A percentile compares a stretch with the other conserved stretches of the same genome.
These are phyloP conservation scores for Thalassaphorura encarpata DNA, from an alignment of 1,140 invertebrate genomes.

Conservation along the genomic window DNA sequence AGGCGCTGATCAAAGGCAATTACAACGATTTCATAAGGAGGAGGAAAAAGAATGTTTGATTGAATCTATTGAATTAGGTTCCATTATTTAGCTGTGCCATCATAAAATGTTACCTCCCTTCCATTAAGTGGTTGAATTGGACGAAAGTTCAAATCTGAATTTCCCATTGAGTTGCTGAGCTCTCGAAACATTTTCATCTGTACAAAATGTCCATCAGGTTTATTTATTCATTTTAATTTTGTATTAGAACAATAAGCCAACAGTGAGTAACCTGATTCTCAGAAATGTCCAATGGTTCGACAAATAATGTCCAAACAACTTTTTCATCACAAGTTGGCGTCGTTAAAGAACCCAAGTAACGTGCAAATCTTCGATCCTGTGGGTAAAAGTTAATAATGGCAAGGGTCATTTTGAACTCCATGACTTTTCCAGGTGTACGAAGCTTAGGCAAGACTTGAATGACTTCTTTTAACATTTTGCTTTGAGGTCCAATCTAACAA, in stretches of 20 bases:
- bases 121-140: conserved; percentile 27
- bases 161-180: conserved; percentile 13
- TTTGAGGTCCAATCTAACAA: neutral
- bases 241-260: no score
- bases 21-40: no score
- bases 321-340: conserved; percentile 47
- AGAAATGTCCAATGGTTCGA: conserved; percentile 30
- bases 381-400: conserved; percentile 43
- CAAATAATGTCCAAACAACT: conserved; percentile 47
- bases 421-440: conserved; percentile 42
- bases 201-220: neutral
- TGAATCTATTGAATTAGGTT: no score
- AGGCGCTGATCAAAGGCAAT: no score
- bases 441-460: conserved; percentile 16
- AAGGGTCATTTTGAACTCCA: conserved; percentile 40
- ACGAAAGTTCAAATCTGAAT: conserved; percentile 29
- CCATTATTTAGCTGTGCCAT: no score
- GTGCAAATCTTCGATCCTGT: conserved; percentile 50
- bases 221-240: neutral
- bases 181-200: neutral
- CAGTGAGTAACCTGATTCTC: conserved; percentile 1
- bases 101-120: no score
- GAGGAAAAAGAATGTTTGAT: no score
- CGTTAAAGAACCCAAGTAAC: conserved; percentile 55
- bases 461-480: neutral